Base-by-base conservation (phyloP, 2,113 vertebrate species). In the Indicator indicator region DNA sequence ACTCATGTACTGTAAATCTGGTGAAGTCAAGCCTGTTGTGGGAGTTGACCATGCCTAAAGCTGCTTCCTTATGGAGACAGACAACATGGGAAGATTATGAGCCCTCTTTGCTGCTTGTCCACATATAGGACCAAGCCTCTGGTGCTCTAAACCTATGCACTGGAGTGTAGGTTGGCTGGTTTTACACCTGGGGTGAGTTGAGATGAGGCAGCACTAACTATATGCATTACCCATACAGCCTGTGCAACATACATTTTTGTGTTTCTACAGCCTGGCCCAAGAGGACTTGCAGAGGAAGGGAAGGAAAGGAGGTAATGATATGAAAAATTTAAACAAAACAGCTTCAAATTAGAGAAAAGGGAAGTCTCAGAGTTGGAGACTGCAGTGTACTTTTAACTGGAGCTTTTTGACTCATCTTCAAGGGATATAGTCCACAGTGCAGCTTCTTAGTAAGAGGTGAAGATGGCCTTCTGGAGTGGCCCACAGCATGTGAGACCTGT, bases 1-100 rank as follows among this genome's bases (percentile, higher is more conserved):
- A 64, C 93, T 93, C 88, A 90, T 88, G 36, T 65, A 21, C 76
- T 93, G 95, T 38, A 93, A 91, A 86, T 88, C 50, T 94, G 91
- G 79, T 27, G 69, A 95, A 94, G 91, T 86, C 72, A 58, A 86
- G 36, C 92, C 69, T 88, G 32, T 36, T 14, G 12, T 72, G 83
- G 80, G 91, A 89, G 69, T 38, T 95, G 85, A 75, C 54, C 0
- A 0, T 78, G 62, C 30, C 27, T 69, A 78, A 75, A 79, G 46
- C 88, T 94, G 27, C 38, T 95, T 42, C 32, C 54, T 83, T 0
- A 0, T 65, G 65, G 69, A 78, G 65, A 68, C 0, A 64, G 56
- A 58, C 4, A 27, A 6, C n/a, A 14, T 62, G 54, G 73, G 83
- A 88, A 94, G 46, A 30, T 28, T 6, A 65, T 28, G 40, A 86